Base-by-base conservation (phyloP, 2,888 invertebrate species). In the Coelogynopora nodosa region DNA sequence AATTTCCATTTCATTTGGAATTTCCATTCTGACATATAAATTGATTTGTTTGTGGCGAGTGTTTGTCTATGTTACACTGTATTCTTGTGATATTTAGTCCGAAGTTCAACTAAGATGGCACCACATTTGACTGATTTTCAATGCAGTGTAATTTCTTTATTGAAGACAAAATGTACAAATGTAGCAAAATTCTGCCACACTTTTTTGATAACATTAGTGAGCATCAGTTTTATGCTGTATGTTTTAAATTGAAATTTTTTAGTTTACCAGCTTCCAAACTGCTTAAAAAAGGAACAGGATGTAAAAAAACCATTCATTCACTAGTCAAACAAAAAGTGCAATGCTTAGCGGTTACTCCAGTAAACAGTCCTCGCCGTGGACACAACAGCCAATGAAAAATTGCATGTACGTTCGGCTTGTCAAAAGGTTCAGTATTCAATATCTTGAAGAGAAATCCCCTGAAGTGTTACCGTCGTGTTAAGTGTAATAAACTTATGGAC, bases 101-200 rank as follows among this genome's bases (percentile, higher is more conserved):
- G 74, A 13, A 10, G 27, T 23, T 74, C 74, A 74, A 74, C 74
- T 74, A 84, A 84, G 2, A 82, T 84, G 84, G 80, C 82, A 67
- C 84, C 5, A 84, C 84, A 84, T 30, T 84, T 84, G 84, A 84
- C 81, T 84, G 84, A 84, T 84, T 84, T 84, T 67, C 84, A 84
- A 31, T 26, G 67, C 84, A 84, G 84, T 84, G 49, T 80, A 28
- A 84, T 84, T 84, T 2, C 84, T 84, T 28, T 84, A 30, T 84
- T 84, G 18, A 84, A 84, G 84, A 27, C 29, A 31, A 26, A 84
- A 83, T 84, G 18, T 5, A 2, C 82, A 84, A 84, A 81, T 84
- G 84, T 84, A 84, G 30, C 81, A 31, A 67, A 84, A 31, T 84
- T 84, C 84, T 82, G 10, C 2, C 82, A 31, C 49, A 84, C 1